Evolutionary conservation across 2,888 invertebrate genomes (phyloP).

Genomic region (Crioceris asparagi): DNA sequence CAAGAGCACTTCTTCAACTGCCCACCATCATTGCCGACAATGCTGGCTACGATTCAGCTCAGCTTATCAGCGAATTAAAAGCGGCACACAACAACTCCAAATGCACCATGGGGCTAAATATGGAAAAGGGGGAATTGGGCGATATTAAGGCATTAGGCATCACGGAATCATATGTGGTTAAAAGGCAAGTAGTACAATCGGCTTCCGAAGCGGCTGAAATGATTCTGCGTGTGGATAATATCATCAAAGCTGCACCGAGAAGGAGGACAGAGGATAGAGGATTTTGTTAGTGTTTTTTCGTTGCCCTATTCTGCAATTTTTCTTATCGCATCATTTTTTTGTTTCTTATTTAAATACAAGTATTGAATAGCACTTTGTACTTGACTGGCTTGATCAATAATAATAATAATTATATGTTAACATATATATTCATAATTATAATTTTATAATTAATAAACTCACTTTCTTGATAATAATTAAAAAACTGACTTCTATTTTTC

Average conservation of each 20-base stretch:
- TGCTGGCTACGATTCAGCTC: slow-evolving; percentile 96
- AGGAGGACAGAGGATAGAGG: slow-evolving; percentile 79
- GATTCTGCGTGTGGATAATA: slow-evolving; percentile 96
- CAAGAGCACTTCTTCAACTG: slow-evolving; percentile 75
- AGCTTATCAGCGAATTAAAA: slow-evolving; percentile 81
- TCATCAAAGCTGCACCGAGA: slow-evolving; percentile 84
- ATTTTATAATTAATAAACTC: too few relatives aligned
- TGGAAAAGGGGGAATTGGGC: slow-evolving; percentile 76
- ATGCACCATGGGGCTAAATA: slow-evolving; percentile 72
- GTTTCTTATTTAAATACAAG: too few relatives aligned
- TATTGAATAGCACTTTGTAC: too few relatives aligned
- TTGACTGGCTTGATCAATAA: too few relatives aligned
- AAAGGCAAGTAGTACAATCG: slow-evolving; percentile 87
- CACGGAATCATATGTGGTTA: slow-evolving; percentile 95
- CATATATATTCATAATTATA: too few relatives aligned
- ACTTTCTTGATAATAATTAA: too few relatives aligned
- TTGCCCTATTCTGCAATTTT: too few relatives aligned
- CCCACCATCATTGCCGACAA: slow-evolving; percentile 97
- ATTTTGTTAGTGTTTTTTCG: slow-evolving; percentile 8
- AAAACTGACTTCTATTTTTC: too few relatives aligned
- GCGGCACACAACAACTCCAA: slow-evolving; percentile 77
- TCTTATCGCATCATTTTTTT: too few relatives aligned
- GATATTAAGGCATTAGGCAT: slow-evolving; percentile 89
- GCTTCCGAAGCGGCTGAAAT: slow-evolving; percentile 97
- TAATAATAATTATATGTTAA: too few relatives aligned